These are phyloP conservation scores for Lypha dubia DNA, from an alignment of 2,888 invertebrate species.

Conservation along the genomic window DNA sequence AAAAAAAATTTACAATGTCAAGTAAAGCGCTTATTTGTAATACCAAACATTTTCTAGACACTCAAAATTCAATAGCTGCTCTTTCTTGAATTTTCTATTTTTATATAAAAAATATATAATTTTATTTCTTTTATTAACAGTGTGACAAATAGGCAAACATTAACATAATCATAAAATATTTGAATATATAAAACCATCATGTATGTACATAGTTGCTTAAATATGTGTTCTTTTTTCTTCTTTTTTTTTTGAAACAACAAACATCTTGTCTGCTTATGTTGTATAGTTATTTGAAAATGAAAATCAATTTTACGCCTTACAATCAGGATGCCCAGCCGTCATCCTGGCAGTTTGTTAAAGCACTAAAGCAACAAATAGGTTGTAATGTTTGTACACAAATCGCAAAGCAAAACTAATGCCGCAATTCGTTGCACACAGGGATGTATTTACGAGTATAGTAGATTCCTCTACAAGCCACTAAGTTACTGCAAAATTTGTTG, in stretches of 20 bases:
- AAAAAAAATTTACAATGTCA: conserved; percentile 60
- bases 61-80: conserved; percentile 30
- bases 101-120: background rate
- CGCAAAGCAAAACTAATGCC: conserved; percentile 37
- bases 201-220: conserved; percentile 6
- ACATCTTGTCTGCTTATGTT: conserved; percentile 30
- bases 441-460: background rate
- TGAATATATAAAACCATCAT: conserved; percentile 38
- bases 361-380: conserved; percentile 57
- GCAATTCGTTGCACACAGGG: conserved; percentile 50
- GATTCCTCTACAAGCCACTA: background rate
- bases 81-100: background rate
- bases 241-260: conserved; percentile 15
- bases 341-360: conserved; percentile 2
- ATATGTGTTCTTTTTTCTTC: too few species aligned
- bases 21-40: conserved; percentile 53
- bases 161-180: conserved; percentile 17
- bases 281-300: conserved; percentile 36
- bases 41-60: conserved; percentile 8
- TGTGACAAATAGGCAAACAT: conserved; percentile 61
- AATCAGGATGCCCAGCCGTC: conserved; percentile 1
- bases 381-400: conserved; percentile 75
- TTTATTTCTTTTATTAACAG: conserved; percentile 17
- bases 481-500: background rate
- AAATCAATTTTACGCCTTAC: conserved; percentile 69